Conservation (phyloP, 1,140 invertebrate species). For the Cherax destructor region DNA sequence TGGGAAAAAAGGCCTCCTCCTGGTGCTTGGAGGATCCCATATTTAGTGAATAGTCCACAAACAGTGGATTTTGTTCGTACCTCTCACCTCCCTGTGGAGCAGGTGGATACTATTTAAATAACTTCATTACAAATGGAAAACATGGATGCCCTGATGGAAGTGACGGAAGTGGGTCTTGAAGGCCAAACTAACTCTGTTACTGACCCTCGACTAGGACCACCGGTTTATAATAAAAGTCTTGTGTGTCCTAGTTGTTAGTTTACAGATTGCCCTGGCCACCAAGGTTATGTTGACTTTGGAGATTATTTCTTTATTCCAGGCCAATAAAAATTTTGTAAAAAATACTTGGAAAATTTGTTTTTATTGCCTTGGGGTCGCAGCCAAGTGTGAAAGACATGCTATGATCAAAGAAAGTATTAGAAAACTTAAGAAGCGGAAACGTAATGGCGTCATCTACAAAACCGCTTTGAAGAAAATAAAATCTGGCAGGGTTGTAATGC, state of each 20-base stretch:
- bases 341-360: constrained; percentile 8
- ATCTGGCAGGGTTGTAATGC: not conserved
- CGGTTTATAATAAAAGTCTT: too few species aligned
- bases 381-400: not conserved
- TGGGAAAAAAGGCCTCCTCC: too few species aligned
- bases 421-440: too few species aligned
- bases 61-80: too few species aligned
- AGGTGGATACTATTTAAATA: too few species aligned
- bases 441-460: not conserved
- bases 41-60: too few species aligned
- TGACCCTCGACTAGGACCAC: constrained; percentile 17
- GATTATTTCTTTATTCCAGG: constrained; percentile 10
- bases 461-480: not conserved
- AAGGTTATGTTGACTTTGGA: constrained; percentile 11
- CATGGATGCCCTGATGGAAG: too few species aligned
- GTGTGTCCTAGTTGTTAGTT: not conserved
- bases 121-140: not conserved
- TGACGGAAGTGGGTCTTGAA: not conserved
- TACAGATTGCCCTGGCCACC: constrained; percentile 14
- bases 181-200: constrained; percentile 16
- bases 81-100: too few species aligned
- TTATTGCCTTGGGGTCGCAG: not conserved
- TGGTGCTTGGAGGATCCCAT: too few species aligned
- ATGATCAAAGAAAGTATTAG: not conserved
- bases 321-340: not conserved